Base-by-base conservation (phyloP, 2,888 invertebrate genomes). In the Malthinus flaveolus region DNA sequence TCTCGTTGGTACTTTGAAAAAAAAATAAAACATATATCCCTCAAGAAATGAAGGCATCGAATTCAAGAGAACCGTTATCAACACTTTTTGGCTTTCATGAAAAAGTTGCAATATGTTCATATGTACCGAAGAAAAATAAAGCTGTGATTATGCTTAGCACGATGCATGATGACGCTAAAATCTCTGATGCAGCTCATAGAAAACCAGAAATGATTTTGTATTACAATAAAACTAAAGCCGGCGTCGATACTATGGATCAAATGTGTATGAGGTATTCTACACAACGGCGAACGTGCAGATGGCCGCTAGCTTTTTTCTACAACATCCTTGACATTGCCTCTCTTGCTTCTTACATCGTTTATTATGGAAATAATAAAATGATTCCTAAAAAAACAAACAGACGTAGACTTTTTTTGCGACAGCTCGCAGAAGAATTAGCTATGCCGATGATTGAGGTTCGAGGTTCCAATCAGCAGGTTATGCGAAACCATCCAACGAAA, bases 191-290 rank as follows among this genome's bases (percentile, higher is more conserved):
- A 6, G 6, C 33, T 33, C 49, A 36, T 35, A 15, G 61, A 56
- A 65, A 69, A 49, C 66, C 66, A 9, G 51, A 67, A 45, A 64
- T 68, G 15, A 66, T 68, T 46, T 7, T 15, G 15, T 66, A 57
- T 62, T 67, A 66, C 37, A 68, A 69, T 56, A 53, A 56, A 54
- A 54, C 46, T 10, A 68, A 68, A 56, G 45, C 49, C 56, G 62
- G 63, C 7, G 64, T 66, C 1, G 65, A 63, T 42, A 62, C 50
- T 2, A 66, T 64, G 65, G 65, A 67, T 44, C 62, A 63, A 52
- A 62, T 67, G 58, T 32, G 56, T 0, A 42, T 32, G 1, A 39
- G 57, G 50, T 66, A 67, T 39, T 63, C 63, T 5, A 23, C 23
- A 23, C 23, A 23, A 2, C 11, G 60, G 50, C 13, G 53, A 62